Evolutionary conservation across 2,113 vertebrate species (phyloP), one percentile per base, ranked within the genome.

Genomic region (Protobothrops flavoviridis): DNA sequence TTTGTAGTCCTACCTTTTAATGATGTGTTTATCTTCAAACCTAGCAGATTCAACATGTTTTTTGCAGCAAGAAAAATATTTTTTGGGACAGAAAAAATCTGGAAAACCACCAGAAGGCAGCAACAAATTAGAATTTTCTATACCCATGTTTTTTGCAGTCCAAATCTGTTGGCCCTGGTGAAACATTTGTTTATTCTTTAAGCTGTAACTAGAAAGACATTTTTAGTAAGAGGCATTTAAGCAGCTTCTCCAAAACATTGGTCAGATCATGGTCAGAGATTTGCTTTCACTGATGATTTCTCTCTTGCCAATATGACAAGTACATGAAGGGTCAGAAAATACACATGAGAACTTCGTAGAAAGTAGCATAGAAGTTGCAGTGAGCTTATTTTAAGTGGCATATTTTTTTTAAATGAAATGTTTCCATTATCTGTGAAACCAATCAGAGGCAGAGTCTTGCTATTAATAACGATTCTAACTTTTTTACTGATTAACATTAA

Each of bases 401-500:
- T 43, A 43, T 43, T 4, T 93, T 91, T 93, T 93, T 92, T 23
- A 88, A 81, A 33, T 69, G 74, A 87, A 93, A 9, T 91, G 8
- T 59, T 94, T 93, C 2, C 0, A 90, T 2, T 45, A 91, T 10
- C 91, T 94, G 93, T 92, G 11, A 87, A 94, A 5, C 20, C 89
- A 93, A 89, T 52, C 26, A 45, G 33, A 93, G 93, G 64, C 88
- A 3, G 1, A 89, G 0, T 39, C 48, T 93, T 92, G 3, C 0
- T 89, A 29, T 96, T 93, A 94, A 93, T 96, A 86, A 89, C 69
- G 1, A 57, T 94, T 94, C 39, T 92, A 87, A 93, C 81, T 74
- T 93, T 52, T 90, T 94, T 53, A 95, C 88, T 92, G 93, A 96
- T 97, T 96, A 95, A 95, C 95, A 91, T 95, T 92, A 96, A 95